Conservation (phyloP, 2,113 vertebrate genomes). For the Pteropus alecto region DNA sequence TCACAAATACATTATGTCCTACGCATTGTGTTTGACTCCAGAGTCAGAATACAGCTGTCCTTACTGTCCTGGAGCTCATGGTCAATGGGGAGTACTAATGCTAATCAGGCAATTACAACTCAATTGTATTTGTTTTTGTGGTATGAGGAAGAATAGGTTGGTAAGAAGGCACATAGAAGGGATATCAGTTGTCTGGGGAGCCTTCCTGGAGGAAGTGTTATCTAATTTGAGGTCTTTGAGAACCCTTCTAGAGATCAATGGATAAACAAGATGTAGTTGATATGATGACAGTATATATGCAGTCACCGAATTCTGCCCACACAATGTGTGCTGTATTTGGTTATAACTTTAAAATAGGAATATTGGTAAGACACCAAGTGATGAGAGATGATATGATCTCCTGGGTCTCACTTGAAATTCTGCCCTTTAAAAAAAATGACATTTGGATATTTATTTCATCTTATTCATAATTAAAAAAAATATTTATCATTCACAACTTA, state of each 20-base stretch:
- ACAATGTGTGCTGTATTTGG: background rate
- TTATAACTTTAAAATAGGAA: background rate
- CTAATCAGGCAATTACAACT: background rate
- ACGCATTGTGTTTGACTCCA: background rate
- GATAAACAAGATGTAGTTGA: background rate
- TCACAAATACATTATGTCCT: background rate
- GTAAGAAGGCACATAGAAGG: background rate
- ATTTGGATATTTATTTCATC: constrained; percentile 8
- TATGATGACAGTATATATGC: accelerated
- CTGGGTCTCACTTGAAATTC: background rate
- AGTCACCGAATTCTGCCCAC: background rate
- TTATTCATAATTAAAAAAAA: background rate
- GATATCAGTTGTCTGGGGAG: background rate
- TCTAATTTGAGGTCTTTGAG: background rate
- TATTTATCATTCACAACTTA: background rate
- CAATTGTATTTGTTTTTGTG: background rate
- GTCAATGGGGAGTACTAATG: background rate
- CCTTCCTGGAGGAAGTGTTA: background rate
- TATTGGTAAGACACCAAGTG: background rate
- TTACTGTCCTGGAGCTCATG: background rate
- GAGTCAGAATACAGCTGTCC: background rate
- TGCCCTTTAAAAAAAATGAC: background rate
- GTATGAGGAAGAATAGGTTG: background rate
- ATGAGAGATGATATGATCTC: background rate
- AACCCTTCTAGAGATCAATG: background rate